Base-by-base conservation (phyloP, 1,140 invertebrate genomes). In the Dysdera silvatica region DNA sequence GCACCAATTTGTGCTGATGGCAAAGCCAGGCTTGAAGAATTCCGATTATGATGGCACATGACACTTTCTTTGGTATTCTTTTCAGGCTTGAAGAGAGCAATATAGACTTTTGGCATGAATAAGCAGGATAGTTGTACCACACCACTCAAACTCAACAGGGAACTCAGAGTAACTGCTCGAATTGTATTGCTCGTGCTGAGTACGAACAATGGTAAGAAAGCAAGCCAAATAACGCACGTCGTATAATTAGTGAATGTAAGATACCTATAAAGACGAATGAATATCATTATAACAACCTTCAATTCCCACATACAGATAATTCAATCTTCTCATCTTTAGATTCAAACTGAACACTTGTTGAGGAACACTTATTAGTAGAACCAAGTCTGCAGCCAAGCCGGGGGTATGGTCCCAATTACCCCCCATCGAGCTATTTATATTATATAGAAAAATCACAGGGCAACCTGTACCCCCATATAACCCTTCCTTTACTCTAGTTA, bases 241-340 rank as follows among this genome's bases (percentile, higher is more conserved):
- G 84, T 85, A 71, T 88, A 88, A 78, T 87, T 87, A 2, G 86
- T 84, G 72, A 87, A 87, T 24, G 83, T 86, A 66, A 87, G 85
- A 67, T 84, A 84, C 45, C 61, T 63, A 35, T 2, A 12, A 5
- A 26, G 26, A 32, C 14, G 16, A 0, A 10, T 41, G 1, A 53
- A 29, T 29, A 4, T 40, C 18, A n/a, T n/a, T n/a, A n/a, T n/a
- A n/a, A n/a, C n/a, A n/a, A n/a, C n/a, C n/a, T n/a, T n/a, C n/a
- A n/a, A n/a, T n/a, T n/a, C n/a, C n/a, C n/a, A n/a, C n/a, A n/a
- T n/a, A n/a, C n/a, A n/a, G n/a, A n/a, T n/a, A n/a, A n/a, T n/a
- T n/a, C n/a, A n/a, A n/a, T n/a, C n/a, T n/a, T n/a, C n/a, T n/a
- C n/a, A n/a, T n/a, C n/a, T n/a, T n/a, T n/a, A n/a, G n/a, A n/a